phyloP scores from a whole-genome alignment of 1,140 invertebrate genomes.

The Drosophila cardini region DNA sequence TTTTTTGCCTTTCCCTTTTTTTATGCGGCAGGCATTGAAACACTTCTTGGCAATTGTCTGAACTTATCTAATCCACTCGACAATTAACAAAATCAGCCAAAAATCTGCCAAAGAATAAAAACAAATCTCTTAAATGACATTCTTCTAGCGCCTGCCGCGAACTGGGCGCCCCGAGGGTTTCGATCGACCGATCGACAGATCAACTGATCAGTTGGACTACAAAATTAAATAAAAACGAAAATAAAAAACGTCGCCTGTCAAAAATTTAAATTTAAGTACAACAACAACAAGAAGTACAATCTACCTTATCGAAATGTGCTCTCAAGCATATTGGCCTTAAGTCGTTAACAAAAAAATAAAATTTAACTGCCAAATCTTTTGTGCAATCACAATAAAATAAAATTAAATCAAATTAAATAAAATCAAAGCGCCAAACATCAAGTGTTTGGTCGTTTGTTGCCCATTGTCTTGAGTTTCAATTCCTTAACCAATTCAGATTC shows the following conservation, averaged over 20 bases:
- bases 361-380: conserved; percentile 70
- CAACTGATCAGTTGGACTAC: conserved; percentile 3
- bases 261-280: conserved; percentile 58
- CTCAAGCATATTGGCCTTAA: conserved; percentile 73
- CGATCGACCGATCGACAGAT: conserved; percentile 1
- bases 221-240: conserved; percentile 13
- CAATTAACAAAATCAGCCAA: conserved; percentile 70
- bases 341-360: conserved; percentile 66
- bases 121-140: conserved; percentile 65
- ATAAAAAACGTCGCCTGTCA: conserved; percentile 67
- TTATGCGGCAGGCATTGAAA: conserved; percentile 64
- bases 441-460: conserved; percentile 74
- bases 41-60: conserved; percentile 62
- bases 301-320: conserved; percentile 69
- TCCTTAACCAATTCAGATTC: conserved; percentile 27
- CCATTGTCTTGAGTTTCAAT: conserved; percentile 57
- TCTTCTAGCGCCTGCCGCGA: conserved; percentile 69
- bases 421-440: conserved; percentile 63
- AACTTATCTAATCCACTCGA: conserved; percentile 71
- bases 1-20: conserved; percentile 77
- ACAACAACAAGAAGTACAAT: conserved; percentile 43
- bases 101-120: conserved; percentile 6
- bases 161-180: conserved; percentile 51
- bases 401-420: conserved; percentile 26
- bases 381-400: conserved; percentile 59